A percentile compares a stretch with the other conserved stretches of the same genome.
These are phyloP conservation scores for Belonocnema kinseyi DNA, from an alignment of 1,140 invertebrate genomes.

Conservation along the genomic window DNA sequence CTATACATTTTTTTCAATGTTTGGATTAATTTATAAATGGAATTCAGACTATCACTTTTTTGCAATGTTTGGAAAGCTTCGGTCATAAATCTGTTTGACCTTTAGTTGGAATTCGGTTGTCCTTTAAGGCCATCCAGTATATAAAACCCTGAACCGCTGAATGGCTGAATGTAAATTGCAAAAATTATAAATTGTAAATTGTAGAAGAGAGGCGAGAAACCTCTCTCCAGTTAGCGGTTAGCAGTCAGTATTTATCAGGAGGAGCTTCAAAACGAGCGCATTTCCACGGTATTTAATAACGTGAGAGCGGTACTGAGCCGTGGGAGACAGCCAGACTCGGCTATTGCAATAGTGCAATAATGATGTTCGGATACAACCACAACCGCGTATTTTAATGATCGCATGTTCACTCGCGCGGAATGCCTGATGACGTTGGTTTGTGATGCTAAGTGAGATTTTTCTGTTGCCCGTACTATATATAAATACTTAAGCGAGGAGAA, in stretches of 20 bases:
- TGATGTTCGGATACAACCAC: slow-evolving; percentile 48
- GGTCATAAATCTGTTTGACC: no score
- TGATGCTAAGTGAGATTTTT: not conserved
- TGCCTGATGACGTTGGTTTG: not conserved
- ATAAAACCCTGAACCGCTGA: no score
- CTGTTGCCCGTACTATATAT: not conserved
- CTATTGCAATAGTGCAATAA: slow-evolving; percentile 55
- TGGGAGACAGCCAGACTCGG: slow-evolving; percentile 59
- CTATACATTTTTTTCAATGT: no score
- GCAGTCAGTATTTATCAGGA: slow-evolving; percentile 34
- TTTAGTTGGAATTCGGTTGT: no score
- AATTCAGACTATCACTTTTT: no score
- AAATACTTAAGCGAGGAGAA: not conserved
- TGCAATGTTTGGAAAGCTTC: no score
- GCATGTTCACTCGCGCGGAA: slow-evolving; percentile 46
- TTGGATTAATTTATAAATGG: no score
- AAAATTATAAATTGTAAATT: no score
- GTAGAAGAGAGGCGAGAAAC: no score
- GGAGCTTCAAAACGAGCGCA: slow-evolving; percentile 54
- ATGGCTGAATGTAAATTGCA: no score
- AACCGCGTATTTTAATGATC: slow-evolving; percentile 50
- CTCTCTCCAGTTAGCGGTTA: no score
- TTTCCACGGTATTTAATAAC: slow-evolving; percentile 65
- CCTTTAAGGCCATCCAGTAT: no score
- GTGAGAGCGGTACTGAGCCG: slow-evolving; percentile 57